A percentile compares a stretch with the other conserved stretches of the same genome.
Conservation (phyloP, 2,797 vertebrate genomes). For the Microctenopoma steveboyesi region DNA sequence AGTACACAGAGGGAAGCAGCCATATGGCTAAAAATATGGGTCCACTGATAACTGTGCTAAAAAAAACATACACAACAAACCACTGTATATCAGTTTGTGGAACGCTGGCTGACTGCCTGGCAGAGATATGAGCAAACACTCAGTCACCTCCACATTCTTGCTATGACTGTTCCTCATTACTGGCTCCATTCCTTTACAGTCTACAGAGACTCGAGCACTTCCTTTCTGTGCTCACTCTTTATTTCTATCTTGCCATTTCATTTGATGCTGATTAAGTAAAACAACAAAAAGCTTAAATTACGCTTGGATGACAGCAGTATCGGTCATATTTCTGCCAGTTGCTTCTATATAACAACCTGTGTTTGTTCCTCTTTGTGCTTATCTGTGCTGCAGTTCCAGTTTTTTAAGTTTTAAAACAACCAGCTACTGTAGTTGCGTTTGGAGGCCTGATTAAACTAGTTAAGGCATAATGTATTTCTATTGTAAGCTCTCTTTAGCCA, state of each 20-base stretch:
- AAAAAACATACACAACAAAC: slow-evolving; percentile 19
- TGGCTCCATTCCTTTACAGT: slow-evolving; percentile 18
- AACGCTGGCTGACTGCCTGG: slow-evolving; percentile 13
- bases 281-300: too few species aligned
- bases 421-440: too few species aligned
- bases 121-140: slow-evolving; percentile 6
- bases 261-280: too few species aligned
- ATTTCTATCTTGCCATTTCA: neutral
- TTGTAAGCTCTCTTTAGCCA: too few species aligned
- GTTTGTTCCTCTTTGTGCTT: too few species aligned
- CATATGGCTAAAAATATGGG: neutral
- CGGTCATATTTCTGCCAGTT: neutral
- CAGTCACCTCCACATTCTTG: slow-evolving; percentile 33
- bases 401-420: neutral
- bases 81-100: neutral
- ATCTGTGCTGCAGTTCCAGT: too few species aligned
- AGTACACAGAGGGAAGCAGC: neutral
- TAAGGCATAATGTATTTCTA: too few species aligned
- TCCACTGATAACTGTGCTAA: neutral
- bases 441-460: too few species aligned
- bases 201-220: slow-evolving; percentile 38
- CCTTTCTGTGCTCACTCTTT: slow-evolving; percentile 26
- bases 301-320: too few species aligned
- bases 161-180: slow-evolving; percentile 47
- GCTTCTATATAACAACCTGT: neutral